These are phyloP conservation scores for Hippocampus barbouri DNA, from an alignment of 2,113 vertebrate species.

Conservation along the genomic window DNA sequence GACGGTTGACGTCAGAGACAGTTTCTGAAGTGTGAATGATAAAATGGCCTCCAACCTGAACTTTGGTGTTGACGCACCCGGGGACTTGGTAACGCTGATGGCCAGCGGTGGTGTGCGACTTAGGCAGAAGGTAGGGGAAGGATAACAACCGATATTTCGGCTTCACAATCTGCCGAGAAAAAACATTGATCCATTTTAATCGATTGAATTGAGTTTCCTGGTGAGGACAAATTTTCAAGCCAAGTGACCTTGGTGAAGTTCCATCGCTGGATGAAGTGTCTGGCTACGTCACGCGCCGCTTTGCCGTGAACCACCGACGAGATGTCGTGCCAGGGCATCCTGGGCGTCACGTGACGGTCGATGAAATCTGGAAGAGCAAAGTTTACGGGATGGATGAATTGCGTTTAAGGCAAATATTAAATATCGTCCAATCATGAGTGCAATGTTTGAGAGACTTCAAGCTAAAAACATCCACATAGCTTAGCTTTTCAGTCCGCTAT, in stretches of 20 bases:
- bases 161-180: slow-evolving; percentile 84
- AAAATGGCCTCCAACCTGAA: slow-evolving; percentile 74
- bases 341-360: slow-evolving; percentile 86
- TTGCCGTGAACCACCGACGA: slow-evolving; percentile 85
- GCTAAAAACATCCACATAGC: no score
- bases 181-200: no score
- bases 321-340: slow-evolving; percentile 98
- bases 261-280: slow-evolving; percentile 98
- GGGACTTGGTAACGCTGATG: slow-evolving; percentile 85
- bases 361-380: slow-evolving; percentile 81
- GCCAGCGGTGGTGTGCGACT: slow-evolving; percentile 82
- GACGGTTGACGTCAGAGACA: no score
- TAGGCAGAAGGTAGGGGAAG: slow-evolving; percentile 89
- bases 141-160: slow-evolving; percentile 87
- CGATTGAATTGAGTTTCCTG: no score
- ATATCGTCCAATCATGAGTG: no score
- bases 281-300: slow-evolving; percentile 86
- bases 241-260: slow-evolving; percentile 90
- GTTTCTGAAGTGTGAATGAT: no score
- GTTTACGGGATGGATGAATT: no score
- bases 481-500: no score
- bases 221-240: neutral
- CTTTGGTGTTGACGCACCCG: slow-evolving; percentile 69
- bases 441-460: no score
- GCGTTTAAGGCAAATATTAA: no score